Conservation (phyloP, 2,113 vertebrate genomes). For the Prunella fulvescens region DNA sequence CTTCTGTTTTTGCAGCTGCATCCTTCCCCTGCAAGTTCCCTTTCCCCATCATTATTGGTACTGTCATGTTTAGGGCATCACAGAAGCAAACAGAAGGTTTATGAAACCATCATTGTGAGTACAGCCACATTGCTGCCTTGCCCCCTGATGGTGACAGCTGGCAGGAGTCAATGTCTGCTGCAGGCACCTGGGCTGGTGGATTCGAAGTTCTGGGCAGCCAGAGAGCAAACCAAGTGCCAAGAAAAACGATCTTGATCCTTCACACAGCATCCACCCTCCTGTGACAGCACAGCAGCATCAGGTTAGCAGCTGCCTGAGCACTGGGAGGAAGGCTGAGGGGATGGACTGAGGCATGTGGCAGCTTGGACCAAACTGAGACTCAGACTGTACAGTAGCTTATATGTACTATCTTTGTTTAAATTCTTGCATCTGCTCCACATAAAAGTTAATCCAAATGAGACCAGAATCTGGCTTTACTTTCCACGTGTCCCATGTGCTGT, state of each 20-base stretch:
- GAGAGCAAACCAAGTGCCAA: neutral
- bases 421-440: neutral
- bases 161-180: neutral
- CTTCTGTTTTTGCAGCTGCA: neutral
- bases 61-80: neutral
- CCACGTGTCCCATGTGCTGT: accelerated
- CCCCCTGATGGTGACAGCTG: neutral
- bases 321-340: neutral
- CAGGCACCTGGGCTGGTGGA: neutral
- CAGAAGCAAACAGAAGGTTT: neutral
- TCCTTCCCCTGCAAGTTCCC: neutral
- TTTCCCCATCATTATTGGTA: neutral
- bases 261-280: accelerated
- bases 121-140: neutral
- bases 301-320: neutral
- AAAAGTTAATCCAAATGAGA: neutral
- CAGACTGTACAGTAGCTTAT: neutral
- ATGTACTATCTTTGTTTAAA: neutral
- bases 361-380: neutral
- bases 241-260: accelerated
- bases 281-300: neutral
- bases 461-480: neutral
- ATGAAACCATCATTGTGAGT: neutral
- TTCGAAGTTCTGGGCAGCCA: neutral
- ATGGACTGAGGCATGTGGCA: neutral